Evolutionary conservation across 2,113 vertebrate genomes (phyloP).

Genomic region (Phocoena phocoena): DNA sequence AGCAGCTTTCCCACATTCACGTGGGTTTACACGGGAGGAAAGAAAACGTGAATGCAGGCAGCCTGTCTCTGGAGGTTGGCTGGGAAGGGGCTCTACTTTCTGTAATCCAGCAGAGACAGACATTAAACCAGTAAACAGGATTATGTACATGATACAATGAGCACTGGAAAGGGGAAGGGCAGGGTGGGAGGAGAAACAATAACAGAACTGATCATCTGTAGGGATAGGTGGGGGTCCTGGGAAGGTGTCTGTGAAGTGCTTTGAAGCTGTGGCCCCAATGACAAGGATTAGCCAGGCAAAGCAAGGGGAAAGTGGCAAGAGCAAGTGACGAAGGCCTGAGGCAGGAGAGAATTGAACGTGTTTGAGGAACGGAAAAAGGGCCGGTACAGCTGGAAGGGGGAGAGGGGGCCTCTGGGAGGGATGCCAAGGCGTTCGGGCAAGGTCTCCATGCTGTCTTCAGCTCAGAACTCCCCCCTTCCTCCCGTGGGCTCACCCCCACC

Average conservation of each 20-base stretch:
- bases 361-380: neutral
- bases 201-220: neutral
- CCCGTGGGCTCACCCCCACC: neutral
- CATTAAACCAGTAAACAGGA: neutral
- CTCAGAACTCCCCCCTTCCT: neutral
- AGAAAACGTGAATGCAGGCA: neutral
- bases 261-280: neutral
- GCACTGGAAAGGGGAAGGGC: neutral
- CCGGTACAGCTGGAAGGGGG: too few species aligned
- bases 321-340: neutral
- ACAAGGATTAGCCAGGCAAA: neutral
- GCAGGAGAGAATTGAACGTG: neutral
- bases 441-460: neutral
- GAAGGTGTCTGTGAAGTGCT: neutral
- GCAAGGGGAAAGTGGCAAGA: neutral
- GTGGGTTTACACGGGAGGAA: neutral
- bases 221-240: accelerated
- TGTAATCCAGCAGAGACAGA: neutral
- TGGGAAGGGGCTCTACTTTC: neutral
- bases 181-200: neutral
- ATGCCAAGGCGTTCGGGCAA: neutral
- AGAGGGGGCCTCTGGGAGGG: neutral
- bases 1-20: neutral
- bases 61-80: neutral
- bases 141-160: accelerated